Conservation (phyloP, 2,797 vertebrate genomes). For the Phyllotis vaccarum region DNA sequence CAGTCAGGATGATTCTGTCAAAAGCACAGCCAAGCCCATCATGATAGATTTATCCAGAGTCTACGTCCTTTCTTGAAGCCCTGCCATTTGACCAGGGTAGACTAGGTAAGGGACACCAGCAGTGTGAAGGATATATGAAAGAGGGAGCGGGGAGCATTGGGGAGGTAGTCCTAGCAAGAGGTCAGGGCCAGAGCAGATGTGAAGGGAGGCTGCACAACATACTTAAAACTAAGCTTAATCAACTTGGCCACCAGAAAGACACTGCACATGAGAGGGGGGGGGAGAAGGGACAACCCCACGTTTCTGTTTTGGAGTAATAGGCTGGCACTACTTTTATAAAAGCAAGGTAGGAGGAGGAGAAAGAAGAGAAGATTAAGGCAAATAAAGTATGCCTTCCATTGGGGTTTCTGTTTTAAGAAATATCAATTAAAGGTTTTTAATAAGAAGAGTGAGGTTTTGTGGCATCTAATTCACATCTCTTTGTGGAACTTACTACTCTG, state of each 20-base stretch:
- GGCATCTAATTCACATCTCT: background rate
- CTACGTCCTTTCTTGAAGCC: background rate
- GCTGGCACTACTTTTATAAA: background rate
- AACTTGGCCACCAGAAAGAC: background rate
- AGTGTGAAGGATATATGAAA: background rate
- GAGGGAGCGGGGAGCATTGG: background rate
- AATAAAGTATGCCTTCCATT: background rate
- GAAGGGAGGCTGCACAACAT: background rate
- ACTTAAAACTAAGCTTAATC: background rate
- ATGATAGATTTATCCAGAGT: background rate
- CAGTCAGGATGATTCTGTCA: constrained; percentile 4
- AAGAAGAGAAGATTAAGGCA: background rate
- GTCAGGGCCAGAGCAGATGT: background rate
- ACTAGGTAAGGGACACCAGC: background rate
- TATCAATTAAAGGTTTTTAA: background rate
- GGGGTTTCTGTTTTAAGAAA: no score
- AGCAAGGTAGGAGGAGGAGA: background rate
- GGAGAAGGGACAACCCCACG: background rate
- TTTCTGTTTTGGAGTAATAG: background rate
- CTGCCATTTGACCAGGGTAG: background rate
- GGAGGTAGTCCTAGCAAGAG: background rate
- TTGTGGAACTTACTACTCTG: background rate
- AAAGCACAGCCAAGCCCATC: background rate
- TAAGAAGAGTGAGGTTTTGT: background rate
- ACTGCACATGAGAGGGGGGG: background rate